Conservation (phyloP, 2,797 vertebrate genomes). For the Anguilla marmorata region DNA sequence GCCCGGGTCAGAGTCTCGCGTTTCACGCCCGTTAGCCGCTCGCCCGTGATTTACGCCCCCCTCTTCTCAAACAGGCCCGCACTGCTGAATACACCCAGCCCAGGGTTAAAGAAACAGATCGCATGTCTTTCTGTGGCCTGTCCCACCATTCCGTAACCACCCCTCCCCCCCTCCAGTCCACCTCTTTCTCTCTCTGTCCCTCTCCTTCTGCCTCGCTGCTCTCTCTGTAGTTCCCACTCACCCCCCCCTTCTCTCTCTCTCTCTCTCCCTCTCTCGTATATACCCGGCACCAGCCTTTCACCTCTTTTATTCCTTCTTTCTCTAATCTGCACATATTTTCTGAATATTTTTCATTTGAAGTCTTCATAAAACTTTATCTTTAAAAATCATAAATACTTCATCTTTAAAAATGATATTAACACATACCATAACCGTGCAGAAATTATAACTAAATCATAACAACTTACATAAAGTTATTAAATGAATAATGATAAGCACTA, state of each 20-base stretch:
- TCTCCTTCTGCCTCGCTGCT: slow-evolving; percentile 3
- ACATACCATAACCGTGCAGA: too few relatives aligned
- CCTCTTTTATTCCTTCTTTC: slow-evolving; percentile 1
- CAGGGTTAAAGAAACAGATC: slow-evolving; percentile 42
- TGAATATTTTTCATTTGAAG: slow-evolving; percentile 14
- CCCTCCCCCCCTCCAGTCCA: background rate
- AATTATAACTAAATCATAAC: too few relatives aligned
- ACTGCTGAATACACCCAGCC: slow-evolving; percentile 47
- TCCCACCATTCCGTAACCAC: background rate
- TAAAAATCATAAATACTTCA: too few relatives aligned
- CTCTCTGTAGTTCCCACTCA: background rate
- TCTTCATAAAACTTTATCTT: background rate
- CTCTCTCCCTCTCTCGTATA: slow-evolving; percentile 55
- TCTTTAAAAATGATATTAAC: too few relatives aligned
- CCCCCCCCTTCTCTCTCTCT: background rate
- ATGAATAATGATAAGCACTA: too few relatives aligned
- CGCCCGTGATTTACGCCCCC: slow-evolving; percentile 63
- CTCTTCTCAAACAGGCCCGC: slow-evolving; percentile 45
- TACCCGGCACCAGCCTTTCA: slow-evolving; percentile 35
- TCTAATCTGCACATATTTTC: slow-evolving; percentile 18
- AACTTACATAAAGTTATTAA: too few relatives aligned
- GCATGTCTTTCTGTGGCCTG: slow-evolving; percentile 19
- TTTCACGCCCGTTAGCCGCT: slow-evolving; percentile 64
- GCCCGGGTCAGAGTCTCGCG: slow-evolving; percentile 45
- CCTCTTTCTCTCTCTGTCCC: background rate